Evolutionary conservation across 92 coral and sea anemone genomes (phyloP).

Genomic region (Palythoa heliodiscus): DNA sequence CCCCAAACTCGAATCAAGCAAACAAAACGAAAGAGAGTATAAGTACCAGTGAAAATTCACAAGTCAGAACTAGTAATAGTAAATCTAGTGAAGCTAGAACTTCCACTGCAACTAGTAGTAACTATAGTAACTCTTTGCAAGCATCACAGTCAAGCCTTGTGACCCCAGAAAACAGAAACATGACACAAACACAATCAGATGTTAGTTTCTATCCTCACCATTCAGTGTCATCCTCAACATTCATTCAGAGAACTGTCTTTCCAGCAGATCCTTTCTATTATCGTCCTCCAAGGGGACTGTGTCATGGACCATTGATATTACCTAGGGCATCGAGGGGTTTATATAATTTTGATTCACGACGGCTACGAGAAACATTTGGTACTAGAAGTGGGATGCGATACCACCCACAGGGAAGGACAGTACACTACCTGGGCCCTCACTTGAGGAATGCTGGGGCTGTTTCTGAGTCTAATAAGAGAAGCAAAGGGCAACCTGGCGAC

Average conservation of each 20-base stretch:
- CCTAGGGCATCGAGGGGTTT: conserved; percentile 47
- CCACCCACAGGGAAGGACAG: conserved; percentile 34
- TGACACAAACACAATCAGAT: conserved; percentile 11
- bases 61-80: background rate
- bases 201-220: conserved; percentile 38
- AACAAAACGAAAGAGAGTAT: background rate
- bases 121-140: background rate
- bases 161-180: conserved; percentile 7
- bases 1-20: conserved; percentile 3
- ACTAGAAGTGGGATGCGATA: conserved; percentile 42
- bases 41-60: background rate
- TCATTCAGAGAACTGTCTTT: conserved; percentile 75
- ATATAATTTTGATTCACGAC: conserved; percentile 57
- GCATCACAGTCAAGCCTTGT: conserved; percentile 4
- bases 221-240: conserved; percentile 71
- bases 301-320: conserved; percentile 40
- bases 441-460: conserved; percentile 4
- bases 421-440: conserved; percentile 30
- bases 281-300: conserved; percentile 53
- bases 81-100: conserved; percentile 14
- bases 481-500: conserved; percentile 14
- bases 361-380: conserved; percentile 48
- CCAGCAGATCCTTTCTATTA: conserved; percentile 60
- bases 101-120: conserved; percentile 33
- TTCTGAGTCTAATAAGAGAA: conserved; percentile 9